Evolutionary conservation across 2,797 vertebrate genomes (phyloP), one percentile per base, ranked within the genome.

Genomic region (Xenentodon cancila): DNA sequence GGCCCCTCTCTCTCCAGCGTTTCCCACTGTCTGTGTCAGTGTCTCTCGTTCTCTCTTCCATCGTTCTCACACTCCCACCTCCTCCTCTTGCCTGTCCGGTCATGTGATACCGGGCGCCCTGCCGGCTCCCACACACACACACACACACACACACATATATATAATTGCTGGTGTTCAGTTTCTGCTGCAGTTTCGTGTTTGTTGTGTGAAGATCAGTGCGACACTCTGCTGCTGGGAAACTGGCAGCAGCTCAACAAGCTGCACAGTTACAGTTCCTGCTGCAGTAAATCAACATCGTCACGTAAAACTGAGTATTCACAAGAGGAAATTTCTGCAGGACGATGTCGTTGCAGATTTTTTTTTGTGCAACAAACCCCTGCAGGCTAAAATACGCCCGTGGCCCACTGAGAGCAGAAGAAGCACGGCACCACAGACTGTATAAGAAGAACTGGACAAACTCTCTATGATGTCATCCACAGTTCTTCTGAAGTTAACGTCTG

Each of bases 51-150:
- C 78, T 46, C 42, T 58, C 57, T 56, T 63, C 74, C 54, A 63
- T 57, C 47, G 57, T 81, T 77, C 79, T 72, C 75, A 80, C 81
- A 80, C 34, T 40, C 59, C 21, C 49, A 27, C 18, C 59, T 9
- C 59, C 58, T 9, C 30, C 13, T 34, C 22, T 32, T 42, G 7
- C 9, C 44, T 34, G 60, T 30, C 17, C 20, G 2, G 71, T 68
- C 64, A 82, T 76, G 64, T 72, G 84, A 82, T 72, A 62, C 68
- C 60, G 64, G 66, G 71, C 73, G 53, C 48, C 18, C 59, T 66
- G 69, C 71, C 59, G 37, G 46, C 64, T 58, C 76, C 7, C 69
- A 34, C 59, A 37, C 84, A 25, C 65, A 42, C 50, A 45, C 57
- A 25, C 25, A 25, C 69, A 34, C 32, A 34, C 32, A 34, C 32